Base-by-base conservation (phyloP, 2,888 invertebrate genomes). In the Petrolisthes cinctipes region DNA sequence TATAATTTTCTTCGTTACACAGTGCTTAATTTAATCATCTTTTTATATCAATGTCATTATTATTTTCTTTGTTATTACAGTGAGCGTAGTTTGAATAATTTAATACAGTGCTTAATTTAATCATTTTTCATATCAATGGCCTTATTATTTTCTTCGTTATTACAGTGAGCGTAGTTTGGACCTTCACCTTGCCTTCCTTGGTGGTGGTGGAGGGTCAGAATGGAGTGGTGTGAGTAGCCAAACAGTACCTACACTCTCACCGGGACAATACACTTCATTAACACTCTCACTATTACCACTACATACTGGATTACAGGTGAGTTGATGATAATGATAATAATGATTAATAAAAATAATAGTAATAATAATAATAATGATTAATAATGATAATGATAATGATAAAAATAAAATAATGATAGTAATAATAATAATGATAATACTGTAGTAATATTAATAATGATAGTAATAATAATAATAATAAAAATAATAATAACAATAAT, bases 241-340 rank as follows among this genome's bases (percentile, higher is more conserved):
- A 14, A 80, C 79, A 37, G 78, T 91, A 11, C 81, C 85, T 5
- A 20, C 78, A 7, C 83, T 91, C 23, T 73, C 61, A 56, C 80
- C 88, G 20, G 89, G 88, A 61, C 82, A 88, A 82, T 66, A 79
- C 5, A 80, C 86, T 5, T 51, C 76, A 14, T 83, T 91, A 37
- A 56, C 79, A 14, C 88, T 89, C 4, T 66, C 73, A 9, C 56
- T 90, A 14, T 81, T 86, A 11, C 90, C 91, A 3, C 83, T 90
- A 11, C 89, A 86, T 37, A 85, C 89, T 57, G 91, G 91, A 9
- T 84, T 91, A 56, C 91, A 91, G 87, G 90, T 90, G 37, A 81
- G 73, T 20, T 51, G 51, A 37, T 0, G 2, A 37, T 37, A 37
- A 37, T 0, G 2, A 37, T 37, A 37, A 37, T 37, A 37, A 37